Evolutionary conservation across 2,113 vertebrate species (phyloP).

Genomic region (Halichoeres trimaculatus): DNA sequence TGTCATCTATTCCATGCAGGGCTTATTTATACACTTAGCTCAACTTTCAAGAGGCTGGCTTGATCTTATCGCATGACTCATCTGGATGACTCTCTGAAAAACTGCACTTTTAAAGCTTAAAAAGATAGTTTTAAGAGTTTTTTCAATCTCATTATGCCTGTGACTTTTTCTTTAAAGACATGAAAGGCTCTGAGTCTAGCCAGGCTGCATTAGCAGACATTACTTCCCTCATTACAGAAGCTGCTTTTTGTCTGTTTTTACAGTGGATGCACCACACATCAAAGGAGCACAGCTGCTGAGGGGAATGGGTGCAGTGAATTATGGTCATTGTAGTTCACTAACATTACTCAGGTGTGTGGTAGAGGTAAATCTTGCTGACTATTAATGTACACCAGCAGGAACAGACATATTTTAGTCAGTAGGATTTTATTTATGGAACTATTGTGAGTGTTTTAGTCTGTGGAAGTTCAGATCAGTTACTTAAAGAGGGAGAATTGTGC

Average conservation of each 20-base stretch:
- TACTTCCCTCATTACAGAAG: conserved; percentile 36
- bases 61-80: conserved; percentile 55
- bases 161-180: too few species aligned
- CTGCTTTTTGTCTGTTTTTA: conserved; percentile 5
- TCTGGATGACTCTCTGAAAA: conserved; percentile 16
- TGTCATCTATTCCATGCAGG: conserved; percentile 49
- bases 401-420: conserved; percentile 2
- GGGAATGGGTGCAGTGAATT: conserved; percentile 27
- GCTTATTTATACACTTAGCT: conserved; percentile 71
- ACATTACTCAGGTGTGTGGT: background rate
- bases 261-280: background rate
- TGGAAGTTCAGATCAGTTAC: conserved; percentile 28
- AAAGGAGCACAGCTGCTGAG: conserved; percentile 18
- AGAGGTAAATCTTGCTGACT: conserved; percentile 31
- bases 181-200: conserved; percentile 2
- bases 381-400: background rate
- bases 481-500: too few species aligned
- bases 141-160: conserved; percentile 29
- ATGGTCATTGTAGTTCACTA: conserved; percentile 12
- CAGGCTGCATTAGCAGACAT: conserved; percentile 36
- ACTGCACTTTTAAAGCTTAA: conserved; percentile 23
- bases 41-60: conserved; percentile 56
- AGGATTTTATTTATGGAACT: conserved; percentile 30
- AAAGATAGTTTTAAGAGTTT: conserved; percentile 1
- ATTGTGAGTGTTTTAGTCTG: conserved; percentile 21